Base-by-base conservation (phyloP, 1,140 invertebrate species). In the Papilio polytes region DNA sequence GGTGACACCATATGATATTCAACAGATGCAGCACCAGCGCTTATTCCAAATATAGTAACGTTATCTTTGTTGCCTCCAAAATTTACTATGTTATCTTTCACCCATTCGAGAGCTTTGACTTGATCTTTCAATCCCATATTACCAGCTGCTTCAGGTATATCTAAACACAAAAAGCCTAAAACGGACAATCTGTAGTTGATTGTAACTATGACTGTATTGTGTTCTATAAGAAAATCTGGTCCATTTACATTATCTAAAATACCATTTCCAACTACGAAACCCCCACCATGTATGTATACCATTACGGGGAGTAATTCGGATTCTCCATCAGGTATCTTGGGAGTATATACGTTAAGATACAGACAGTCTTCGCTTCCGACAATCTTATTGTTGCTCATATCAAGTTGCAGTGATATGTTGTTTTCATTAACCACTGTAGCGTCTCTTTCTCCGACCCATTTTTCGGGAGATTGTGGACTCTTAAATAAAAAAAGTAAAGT, bases 241-340 rank as follows among this genome's bases (percentile, higher is more conserved):
- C 91, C 87, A 13, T 84, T 44, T 48, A 89, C 89, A n/a, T 90
- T 86, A 80, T 88, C 88, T 10, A 83, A 66, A 8, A 84, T 89
- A 13, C 95, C 95, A 48, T 94, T 95, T 22, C 96, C 96, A 78
- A 90, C 89, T 22, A 95, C 87, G 80, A 97, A 97, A 12, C 95
- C 95, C 15, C 97, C 97, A 0, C 97, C 97, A 88, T 98, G 96
- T 46, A 98, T 95, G 93, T 96, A 98, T 0, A 97, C 95, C 96
- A 98, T 96, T 0, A 98, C 97, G 1, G 97, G 96, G 84, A 96
- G 95, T 46, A 83, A 59, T 18, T 86, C 73, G 9, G 80, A 74
- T 36, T 80, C n/a, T 48, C 10, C n/a, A 22, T 78, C 22, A 18
- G 74, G 74, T 1, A 82, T 36, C 18, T 78, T 78, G 0, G 77